phyloP scores from a whole-genome alignment of 2,888 invertebrate genomes.

The Epinotia bilunana region DNA sequence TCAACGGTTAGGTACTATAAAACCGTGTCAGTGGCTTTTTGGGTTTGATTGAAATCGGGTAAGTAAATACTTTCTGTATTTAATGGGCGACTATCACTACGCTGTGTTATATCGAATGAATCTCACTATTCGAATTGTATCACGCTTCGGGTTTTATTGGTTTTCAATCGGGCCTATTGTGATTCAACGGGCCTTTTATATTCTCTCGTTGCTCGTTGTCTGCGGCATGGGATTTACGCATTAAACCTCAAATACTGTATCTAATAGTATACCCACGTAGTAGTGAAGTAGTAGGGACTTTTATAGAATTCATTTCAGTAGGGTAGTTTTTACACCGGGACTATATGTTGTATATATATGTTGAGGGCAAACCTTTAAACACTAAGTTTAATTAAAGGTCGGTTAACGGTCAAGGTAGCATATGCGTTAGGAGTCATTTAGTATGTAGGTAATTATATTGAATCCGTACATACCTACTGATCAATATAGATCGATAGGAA shows the following conservation, averaged over 20 bases:
- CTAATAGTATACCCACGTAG: neutral
- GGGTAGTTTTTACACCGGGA: neutral
- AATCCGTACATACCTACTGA: no score
- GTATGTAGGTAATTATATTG: no score
- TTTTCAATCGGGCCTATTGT: conserved; percentile 29
- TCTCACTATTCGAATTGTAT: conserved; percentile 26
- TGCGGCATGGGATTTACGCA: conserved; percentile 1
- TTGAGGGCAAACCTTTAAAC: no score
- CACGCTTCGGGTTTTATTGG: conserved; percentile 34
- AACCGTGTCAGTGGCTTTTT: conserved; percentile 4
- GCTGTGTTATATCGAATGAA: conserved; percentile 17
- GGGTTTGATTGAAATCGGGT: conserved; percentile 4
- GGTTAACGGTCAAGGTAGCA: no score
- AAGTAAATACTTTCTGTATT: conserved; percentile 7
- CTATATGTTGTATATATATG: no score
- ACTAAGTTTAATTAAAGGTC: no score
- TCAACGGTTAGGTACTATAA: neutral
- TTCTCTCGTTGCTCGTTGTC: neutral
- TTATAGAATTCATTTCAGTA: neutral
- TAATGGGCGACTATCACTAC: conserved; percentile 14
- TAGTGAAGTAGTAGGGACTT: neutral
- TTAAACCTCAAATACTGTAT: neutral
- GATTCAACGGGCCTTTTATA: conserved; percentile 21
- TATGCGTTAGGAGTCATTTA: no score
- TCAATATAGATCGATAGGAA: no score